phyloP scores from a whole-genome alignment of 2,113 vertebrate species.

The Myiozetetes cayanensis region DNA sequence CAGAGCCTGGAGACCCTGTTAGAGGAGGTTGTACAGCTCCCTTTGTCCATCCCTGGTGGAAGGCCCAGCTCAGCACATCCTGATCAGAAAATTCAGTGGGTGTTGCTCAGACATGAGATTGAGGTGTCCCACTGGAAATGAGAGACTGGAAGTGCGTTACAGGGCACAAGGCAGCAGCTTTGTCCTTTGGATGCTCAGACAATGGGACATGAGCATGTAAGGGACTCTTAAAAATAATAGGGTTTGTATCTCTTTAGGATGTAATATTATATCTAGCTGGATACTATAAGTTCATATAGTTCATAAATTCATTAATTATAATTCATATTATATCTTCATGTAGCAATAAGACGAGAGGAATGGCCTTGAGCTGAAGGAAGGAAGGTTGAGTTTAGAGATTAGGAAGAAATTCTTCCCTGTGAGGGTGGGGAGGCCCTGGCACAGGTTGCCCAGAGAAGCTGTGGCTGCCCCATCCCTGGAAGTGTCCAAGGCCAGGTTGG shows the following conservation, averaged over 20 bases:
- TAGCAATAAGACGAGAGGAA: not conserved
- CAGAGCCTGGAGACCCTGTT: not conserved
- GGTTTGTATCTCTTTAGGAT: not conserved
- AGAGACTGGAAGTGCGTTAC: not conserved
- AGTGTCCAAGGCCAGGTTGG: not conserved
- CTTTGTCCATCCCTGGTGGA: not conserved
- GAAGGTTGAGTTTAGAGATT: not conserved
- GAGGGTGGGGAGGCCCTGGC: not conserved
- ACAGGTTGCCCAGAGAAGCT: not conserved
- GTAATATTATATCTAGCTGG: not conserved
- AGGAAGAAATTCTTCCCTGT: not conserved
- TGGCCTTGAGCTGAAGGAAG: not conserved
- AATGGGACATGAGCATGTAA: accelerated
- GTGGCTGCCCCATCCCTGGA: not conserved
- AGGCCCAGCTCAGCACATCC: not conserved
- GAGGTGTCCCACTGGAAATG: accelerated
- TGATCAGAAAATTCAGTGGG: not conserved
- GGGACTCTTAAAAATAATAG: not conserved
- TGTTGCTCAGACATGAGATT: accelerated
- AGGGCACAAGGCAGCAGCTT: not conserved
- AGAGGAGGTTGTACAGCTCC: not conserved
- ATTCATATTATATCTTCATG: not conserved
- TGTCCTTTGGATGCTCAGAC: not conserved
- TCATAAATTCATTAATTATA: not conserved
- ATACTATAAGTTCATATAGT: too few species aligned